Conservation (phyloP, 2,888 invertebrate species). For the Cremastinae sp. region DNA sequence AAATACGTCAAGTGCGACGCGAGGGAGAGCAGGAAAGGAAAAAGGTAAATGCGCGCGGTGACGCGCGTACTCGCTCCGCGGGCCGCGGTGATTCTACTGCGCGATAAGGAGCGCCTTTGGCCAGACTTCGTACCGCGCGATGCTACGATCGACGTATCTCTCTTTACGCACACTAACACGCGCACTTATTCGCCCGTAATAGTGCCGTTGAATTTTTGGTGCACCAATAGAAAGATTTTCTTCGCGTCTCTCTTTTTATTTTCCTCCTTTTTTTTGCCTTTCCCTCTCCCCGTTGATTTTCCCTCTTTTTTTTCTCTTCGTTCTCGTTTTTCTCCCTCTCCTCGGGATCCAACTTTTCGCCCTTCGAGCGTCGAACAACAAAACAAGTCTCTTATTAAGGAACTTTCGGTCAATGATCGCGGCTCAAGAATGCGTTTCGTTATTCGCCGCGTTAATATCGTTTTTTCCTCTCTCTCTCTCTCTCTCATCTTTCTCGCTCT, state of each 20-base stretch:
- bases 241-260: slow-evolving; percentile 21
- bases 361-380: slow-evolving; percentile 25
- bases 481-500: neutral
- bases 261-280: slow-evolving; percentile 14
- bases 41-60: slow-evolving; percentile 52
- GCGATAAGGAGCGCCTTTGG: slow-evolving; percentile 55
- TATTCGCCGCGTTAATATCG: slow-evolving; percentile 12
- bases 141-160: slow-evolving; percentile 1
- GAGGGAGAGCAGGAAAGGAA: slow-evolving; percentile 33
- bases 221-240: slow-evolving; percentile 39
- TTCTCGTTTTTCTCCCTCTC: slow-evolving; percentile 11
- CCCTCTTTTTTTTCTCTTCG: slow-evolving; percentile 8
- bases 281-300: slow-evolving; percentile 6
- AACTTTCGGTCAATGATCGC: slow-evolving; percentile 20
- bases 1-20: neutral
- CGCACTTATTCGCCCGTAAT: neutral
- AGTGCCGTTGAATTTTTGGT: slow-evolving; percentile 7
- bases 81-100: slow-evolving; percentile 58
- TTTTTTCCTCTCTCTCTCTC: neutral
- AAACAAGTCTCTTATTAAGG: slow-evolving; percentile 24
- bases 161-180: neutral
- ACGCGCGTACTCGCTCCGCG: slow-evolving; percentile 34
- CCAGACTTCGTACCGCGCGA: slow-evolving; percentile 40
- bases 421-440: slow-evolving; percentile 9
- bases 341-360: slow-evolving; percentile 31